These are phyloP conservation scores for Coracias cyanogaster DNA, from an alignment of 2,797 vertebrate species.

Conservation along the genomic window DNA sequence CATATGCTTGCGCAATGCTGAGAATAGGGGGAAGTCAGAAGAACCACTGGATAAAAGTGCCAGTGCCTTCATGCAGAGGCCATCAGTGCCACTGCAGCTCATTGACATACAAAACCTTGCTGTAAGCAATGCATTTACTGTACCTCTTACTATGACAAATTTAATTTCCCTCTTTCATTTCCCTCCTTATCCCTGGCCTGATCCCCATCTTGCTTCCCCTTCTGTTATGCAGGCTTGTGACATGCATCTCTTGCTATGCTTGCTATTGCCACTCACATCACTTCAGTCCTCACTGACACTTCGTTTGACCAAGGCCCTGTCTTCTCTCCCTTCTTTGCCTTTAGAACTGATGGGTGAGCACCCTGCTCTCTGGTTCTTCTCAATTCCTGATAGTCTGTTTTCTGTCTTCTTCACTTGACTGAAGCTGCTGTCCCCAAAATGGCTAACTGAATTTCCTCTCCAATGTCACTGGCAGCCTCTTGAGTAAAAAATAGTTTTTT, in stretches of 20 bases:
- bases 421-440: not conserved
- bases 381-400: not conserved
- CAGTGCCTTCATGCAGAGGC: not conserved
- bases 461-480: not conserved
- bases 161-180: constrained; percentile 51
- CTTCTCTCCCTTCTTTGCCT: not conserved
- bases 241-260: not conserved
- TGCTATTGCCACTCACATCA: not conserved
- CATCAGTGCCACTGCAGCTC: not conserved
- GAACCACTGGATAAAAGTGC: not conserved
- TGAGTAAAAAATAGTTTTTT: not conserved
- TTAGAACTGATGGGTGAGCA: not conserved
- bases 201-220: not conserved
- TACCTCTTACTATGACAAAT: not conserved
- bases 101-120: not conserved
- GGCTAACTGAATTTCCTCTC: not conserved
- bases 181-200: not conserved
- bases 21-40: not conserved
- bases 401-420: not conserved
- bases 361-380: not conserved
- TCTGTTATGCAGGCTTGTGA: not conserved
- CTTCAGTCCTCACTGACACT: not conserved
- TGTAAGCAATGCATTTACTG: not conserved
- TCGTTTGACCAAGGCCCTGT: not conserved
- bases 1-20: not conserved